A percentile compares a stretch with the other conserved stretches of the same genome.
Evolutionary conservation across 2,888 invertebrate species (phyloP).

Genomic region (Pyrrhopygopsis socrates): DNA sequence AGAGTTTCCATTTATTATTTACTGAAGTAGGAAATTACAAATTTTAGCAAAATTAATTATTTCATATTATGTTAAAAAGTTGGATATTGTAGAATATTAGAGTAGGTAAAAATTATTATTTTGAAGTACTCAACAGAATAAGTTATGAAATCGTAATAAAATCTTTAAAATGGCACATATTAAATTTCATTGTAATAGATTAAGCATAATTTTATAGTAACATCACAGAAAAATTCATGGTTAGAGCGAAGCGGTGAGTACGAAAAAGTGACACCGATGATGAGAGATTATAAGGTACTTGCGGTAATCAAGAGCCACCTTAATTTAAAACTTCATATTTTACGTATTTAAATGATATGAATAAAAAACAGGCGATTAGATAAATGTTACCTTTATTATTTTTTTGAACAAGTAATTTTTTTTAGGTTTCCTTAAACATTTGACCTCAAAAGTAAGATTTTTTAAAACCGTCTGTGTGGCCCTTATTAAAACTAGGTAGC

Average conservation of each 20-base stretch:
- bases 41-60: not conserved
- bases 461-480: too few relatives aligned
- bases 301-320: too few relatives aligned
- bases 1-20: too few relatives aligned
- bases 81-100: not conserved
- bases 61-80: not conserved
- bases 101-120: not conserved
- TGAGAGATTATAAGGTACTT: conserved; percentile 1
- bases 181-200: not conserved
- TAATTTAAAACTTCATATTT: too few relatives aligned
- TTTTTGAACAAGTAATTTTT: too few relatives aligned
- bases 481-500: too few relatives aligned
- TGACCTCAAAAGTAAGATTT: too few relatives aligned
- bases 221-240: not conserved
- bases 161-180: not conserved
- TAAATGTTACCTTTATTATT: too few relatives aligned
- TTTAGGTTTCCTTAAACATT: too few relatives aligned
- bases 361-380: too few relatives aligned
- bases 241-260: not conserved
- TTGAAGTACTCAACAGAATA: not conserved
- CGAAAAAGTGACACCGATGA: not conserved
- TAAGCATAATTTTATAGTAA: not conserved
- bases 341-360: too few relatives aligned
- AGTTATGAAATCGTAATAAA: not conserved
- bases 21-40: not conserved